Conservation (phyloP, 2,113 vertebrate genomes). For the Clarias macrocephalus region DNA sequence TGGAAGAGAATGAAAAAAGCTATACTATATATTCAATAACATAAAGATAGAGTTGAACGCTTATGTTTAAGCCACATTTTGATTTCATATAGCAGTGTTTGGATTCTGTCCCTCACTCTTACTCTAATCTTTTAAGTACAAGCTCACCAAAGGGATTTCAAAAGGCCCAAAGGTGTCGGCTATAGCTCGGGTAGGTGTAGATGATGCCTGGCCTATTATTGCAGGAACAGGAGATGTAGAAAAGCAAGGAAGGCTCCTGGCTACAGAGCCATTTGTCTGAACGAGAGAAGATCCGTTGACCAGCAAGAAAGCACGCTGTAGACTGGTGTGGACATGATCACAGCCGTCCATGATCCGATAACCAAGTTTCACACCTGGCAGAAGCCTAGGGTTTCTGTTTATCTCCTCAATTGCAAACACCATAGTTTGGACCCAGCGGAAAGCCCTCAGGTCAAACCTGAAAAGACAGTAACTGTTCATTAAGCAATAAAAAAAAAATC, state of each 20-base stretch:
- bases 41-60: not conserved
- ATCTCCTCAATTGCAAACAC: constrained; percentile 61
- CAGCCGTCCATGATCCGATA: constrained; percentile 70
- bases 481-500: not conserved
- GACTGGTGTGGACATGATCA: constrained; percentile 67
- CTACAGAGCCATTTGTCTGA: not conserved
- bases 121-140: not conserved
- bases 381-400: constrained; percentile 47
- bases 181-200: constrained; percentile 70
- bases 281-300: constrained; percentile 47
- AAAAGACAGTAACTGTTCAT: not conserved
- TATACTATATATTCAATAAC: no score
- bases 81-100: not conserved
- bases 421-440: constrained; percentile 63
- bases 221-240: constrained; percentile 64
- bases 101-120: not conserved
- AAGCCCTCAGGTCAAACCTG: constrained; percentile 69
- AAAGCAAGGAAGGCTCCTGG: constrained; percentile 47
- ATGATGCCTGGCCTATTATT: constrained; percentile 73
- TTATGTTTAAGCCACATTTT: not conserved
- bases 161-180: constrained; percentile 71
- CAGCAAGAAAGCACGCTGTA: constrained; percentile 63
- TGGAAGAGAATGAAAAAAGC: not conserved
- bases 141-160: constrained; percentile 67
- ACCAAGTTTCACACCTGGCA: constrained; percentile 59